Percentiles rank a stretch among this genome's conserved stretches.
Evolutionary conservation across 1,140 invertebrate genomes (phyloP).

Genomic region (Dysdera silvatica): DNA sequence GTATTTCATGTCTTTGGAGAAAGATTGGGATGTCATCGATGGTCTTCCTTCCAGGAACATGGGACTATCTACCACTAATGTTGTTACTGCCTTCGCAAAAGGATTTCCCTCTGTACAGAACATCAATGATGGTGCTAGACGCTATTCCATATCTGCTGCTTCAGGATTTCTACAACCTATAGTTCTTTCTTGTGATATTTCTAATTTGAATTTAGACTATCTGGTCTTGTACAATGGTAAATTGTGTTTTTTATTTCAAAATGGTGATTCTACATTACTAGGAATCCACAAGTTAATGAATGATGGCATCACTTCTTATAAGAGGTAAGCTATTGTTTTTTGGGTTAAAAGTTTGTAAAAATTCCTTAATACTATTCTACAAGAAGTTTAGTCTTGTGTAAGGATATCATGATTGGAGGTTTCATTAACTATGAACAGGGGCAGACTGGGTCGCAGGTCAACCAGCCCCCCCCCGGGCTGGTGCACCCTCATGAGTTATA

Average conservation of each 20-base stretch:
- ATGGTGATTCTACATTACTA: neutral
- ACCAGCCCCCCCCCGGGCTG: too few relatives aligned
- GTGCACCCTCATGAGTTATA: too few relatives aligned
- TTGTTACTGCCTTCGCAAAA: slow-evolving; percentile 21
- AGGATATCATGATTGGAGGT: too few relatives aligned
- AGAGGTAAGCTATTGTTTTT: slow-evolving; percentile 13
- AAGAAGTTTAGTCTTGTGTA: too few relatives aligned
- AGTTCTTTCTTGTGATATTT: slow-evolving; percentile 1
- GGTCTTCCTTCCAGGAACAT: neutral
- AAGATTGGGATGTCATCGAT: too few relatives aligned
- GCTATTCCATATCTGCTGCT: slow-evolving; percentile 7
- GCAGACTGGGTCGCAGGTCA: too few relatives aligned
- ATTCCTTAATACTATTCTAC: too few relatives aligned
- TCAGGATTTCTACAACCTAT: neutral
- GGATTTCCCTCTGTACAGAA: slow-evolving; percentile 11
- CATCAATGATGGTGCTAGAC: neutral
- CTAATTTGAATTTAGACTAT: neutral
- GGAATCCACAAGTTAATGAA: slow-evolving; percentile 6
- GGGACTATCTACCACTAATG: neutral
- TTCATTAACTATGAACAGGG: too few relatives aligned
- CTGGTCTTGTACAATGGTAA: slow-evolving; percentile 11
- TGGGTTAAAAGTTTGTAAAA: neutral
- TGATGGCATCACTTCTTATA: neutral
- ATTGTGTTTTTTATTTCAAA: neutral
- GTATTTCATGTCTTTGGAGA: slow-evolving; percentile 14